A percentile compares a stretch with the other conserved stretches of the same genome.
phyloP scores from a whole-genome alignment of 2,888 invertebrate species.

The Globia sparganii region DNA sequence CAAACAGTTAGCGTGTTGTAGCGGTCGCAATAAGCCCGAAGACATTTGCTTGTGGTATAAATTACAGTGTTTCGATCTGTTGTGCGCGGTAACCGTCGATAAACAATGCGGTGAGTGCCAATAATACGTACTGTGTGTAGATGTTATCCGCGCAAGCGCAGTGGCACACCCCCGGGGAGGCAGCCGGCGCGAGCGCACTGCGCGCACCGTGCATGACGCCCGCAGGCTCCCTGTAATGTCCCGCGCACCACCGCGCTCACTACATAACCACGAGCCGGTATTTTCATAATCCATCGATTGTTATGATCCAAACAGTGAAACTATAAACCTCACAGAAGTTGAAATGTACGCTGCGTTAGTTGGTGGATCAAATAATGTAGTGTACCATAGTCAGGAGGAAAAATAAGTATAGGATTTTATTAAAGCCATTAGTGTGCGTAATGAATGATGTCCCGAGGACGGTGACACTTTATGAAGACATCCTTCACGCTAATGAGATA shows the following conservation, averaged over 20 bases:
- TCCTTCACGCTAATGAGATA: conserved; percentile 87
- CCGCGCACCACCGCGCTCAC: conserved; percentile 55
- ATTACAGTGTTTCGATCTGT: conserved; percentile 38
- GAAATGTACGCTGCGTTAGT: conserved; percentile 66
- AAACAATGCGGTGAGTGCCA: conserved; percentile 66
- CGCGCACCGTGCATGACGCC: conserved; percentile 59
- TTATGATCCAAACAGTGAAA: not conserved
- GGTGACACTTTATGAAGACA: conserved; percentile 87
- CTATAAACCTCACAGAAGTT: conserved; percentile 31
- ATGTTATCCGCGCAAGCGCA: conserved; percentile 76
- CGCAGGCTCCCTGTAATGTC: conserved; percentile 78
- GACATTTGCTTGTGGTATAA: conserved; percentile 49
- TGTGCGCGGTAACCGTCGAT: conserved; percentile 52
- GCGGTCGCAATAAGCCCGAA: conserved; percentile 36
- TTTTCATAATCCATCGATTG: conserved; percentile 66
- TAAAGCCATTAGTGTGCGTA: conserved; percentile 83
- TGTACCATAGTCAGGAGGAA: conserved; percentile 61
- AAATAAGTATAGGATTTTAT: conserved; percentile 82
- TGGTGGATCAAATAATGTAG: conserved; percentile 1
- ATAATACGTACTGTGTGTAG: conserved; percentile 68
- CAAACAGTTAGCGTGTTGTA: conserved; percentile 46
- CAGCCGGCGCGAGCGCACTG: conserved; percentile 48
- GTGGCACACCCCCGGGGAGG: conserved; percentile 82
- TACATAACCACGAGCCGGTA: not conserved
- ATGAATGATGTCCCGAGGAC: conserved; percentile 86